phyloP scores from a whole-genome alignment of 2,113 vertebrate species.

The Orcinus orca region DNA sequence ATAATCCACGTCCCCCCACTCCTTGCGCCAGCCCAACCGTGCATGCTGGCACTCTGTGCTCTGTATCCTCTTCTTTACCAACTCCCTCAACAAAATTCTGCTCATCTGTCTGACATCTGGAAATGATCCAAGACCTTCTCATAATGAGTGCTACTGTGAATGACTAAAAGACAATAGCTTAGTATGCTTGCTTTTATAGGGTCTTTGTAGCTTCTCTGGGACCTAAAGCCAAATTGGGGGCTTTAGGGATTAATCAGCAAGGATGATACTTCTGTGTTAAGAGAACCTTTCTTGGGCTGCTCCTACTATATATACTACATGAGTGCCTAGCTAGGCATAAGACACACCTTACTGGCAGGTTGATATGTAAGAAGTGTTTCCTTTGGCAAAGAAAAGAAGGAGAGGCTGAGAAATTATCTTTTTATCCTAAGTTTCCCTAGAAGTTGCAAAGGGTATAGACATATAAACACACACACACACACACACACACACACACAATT shows the following conservation, averaged over 20 bases:
- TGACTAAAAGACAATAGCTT: constrained; percentile 36
- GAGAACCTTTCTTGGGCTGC: neutral
- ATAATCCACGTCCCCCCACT: neutral
- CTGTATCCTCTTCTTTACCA: neutral
- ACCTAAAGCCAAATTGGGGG: neutral
- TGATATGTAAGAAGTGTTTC: neutral
- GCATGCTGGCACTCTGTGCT: neutral
- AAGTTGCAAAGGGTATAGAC: neutral
- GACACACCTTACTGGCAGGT: neutral
- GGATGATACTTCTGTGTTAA: neutral
- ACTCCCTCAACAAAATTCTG: neutral
- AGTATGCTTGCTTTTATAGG: neutral
- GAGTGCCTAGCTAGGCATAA: neutral
- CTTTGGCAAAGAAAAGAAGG: neutral
- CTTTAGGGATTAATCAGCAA: neutral
- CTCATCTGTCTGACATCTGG: neutral
- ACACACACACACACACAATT: neutral
- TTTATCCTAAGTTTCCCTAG: neutral
- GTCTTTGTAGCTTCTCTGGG: neutral
- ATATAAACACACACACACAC: neutral
- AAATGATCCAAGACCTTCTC: neutral
- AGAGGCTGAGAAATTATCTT: neutral
- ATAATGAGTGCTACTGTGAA: neutral
- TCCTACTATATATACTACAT: neutral
- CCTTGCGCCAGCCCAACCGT: no score